phyloP scores from a whole-genome alignment of 1,140 invertebrate genomes.

The Drosophila melanogaster region Release_6_plus_ISO1_MT NT_033779.5:21082001-21082500 shows the following conservation, averaged over 20 bases:
- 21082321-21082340: slow-evolving; percentile 7
- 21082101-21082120: slow-evolving; percentile 58
- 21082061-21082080: slow-evolving; percentile 81
- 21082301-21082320: slow-evolving; percentile 23
- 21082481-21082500: slow-evolving; percentile 52
- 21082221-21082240: slow-evolving; percentile 68
- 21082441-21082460: slow-evolving; percentile 46
- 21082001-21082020: slow-evolving; percentile 58
- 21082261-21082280: slow-evolving; percentile 57
- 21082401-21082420: slow-evolving; percentile 20
- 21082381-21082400: slow-evolving; percentile 53
- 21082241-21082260: slow-evolving; percentile 72
- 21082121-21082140: background rate
- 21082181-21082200: slow-evolving; percentile 70
- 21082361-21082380: slow-evolving; percentile 77
- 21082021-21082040: slow-evolving; percentile 67
- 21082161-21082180: slow-evolving; percentile 32
- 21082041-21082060: slow-evolving; percentile 73
- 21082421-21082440: slow-evolving; percentile 28
- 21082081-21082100: slow-evolving; percentile 61
- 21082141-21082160: background rate
- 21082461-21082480: slow-evolving; percentile 46
- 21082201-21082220: slow-evolving; percentile 49
- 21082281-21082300: slow-evolving; percentile 74
- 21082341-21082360: slow-evolving; percentile 65